Evolutionary conservation across 2,797 vertebrate species (phyloP).

Genomic region (Pangasius sanitwongsei): DNA sequence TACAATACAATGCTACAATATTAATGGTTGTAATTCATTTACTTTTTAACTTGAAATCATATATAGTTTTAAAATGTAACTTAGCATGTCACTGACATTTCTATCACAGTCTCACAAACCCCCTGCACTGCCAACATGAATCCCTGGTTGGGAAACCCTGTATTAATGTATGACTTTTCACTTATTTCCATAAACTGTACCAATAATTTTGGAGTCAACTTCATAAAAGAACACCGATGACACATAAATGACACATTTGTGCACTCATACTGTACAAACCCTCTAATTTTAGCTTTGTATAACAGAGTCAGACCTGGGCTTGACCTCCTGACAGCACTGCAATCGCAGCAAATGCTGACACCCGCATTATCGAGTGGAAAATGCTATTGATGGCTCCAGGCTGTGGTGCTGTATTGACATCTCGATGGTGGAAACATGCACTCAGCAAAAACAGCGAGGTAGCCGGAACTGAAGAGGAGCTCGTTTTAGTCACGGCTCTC

Average conservation of each 20-base stretch:
- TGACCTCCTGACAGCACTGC: conserved; percentile 1
- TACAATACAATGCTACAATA: neutral
- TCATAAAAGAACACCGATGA: neutral
- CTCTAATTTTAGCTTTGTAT: neutral
- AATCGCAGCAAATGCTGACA: conserved; percentile 67
- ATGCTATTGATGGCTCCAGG: conserved; percentile 69
- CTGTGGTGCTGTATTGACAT: conserved; percentile 64
- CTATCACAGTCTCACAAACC: neutral
- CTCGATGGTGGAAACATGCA: conserved; percentile 65
- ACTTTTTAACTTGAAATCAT: no score
- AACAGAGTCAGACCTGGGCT: neutral
- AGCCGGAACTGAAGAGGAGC: conserved; percentile 52
- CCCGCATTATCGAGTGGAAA: conserved; percentile 62
- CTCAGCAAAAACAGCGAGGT: conserved; percentile 73
- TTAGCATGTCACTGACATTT: neutral
- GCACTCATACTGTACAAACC: neutral
- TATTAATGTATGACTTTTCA: neutral
- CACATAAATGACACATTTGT: neutral
- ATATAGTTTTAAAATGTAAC: neutral
- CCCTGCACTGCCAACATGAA: neutral
- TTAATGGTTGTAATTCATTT: neutral
- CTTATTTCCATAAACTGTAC: neutral
- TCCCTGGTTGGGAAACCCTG: neutral
- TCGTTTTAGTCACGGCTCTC: conserved; percentile 34
- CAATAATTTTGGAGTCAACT: neutral